These are phyloP conservation scores for Tridacna gigas DNA, from an alignment of 2,888 invertebrate species.

Conservation along the genomic window DNA sequence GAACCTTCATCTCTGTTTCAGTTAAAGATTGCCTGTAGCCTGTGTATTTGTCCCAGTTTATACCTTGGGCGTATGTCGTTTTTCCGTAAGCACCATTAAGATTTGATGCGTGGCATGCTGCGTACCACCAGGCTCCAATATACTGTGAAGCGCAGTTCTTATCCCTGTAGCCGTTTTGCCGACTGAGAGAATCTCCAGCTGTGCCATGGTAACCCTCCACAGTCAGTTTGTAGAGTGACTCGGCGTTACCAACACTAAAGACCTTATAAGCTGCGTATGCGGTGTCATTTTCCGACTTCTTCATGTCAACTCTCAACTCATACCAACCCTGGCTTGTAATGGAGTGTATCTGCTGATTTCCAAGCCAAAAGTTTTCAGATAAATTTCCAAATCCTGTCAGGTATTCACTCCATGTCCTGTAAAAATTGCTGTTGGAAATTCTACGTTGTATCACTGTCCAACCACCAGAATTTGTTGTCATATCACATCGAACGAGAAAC, in stretches of 20 bases:
- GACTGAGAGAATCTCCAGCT: conserved; percentile 19
- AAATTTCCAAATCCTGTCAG: conserved; percentile 42
- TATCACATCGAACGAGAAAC: conserved; percentile 36
- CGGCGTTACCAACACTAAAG: conserved; percentile 24
- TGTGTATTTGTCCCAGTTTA: background rate
- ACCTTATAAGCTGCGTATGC: conserved; percentile 30
- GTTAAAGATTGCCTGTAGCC: background rate
- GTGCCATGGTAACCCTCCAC: conserved; percentile 19
- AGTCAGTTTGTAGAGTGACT: conserved; percentile 23
- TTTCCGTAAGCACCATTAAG: conserved; percentile 6
- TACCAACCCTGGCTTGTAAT: conserved; percentile 13
- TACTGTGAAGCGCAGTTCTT: background rate
- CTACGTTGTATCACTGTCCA: conserved; percentile 54
- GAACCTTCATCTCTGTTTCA: background rate
- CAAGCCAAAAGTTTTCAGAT: conserved; percentile 38
- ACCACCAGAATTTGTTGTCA: conserved; percentile 28
- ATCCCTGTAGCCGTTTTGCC: background rate
- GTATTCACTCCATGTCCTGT: conserved; percentile 38
- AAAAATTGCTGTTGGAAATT: conserved; percentile 31
- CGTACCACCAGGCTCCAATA: conserved; percentile 14
- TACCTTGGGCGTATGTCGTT: background rate
- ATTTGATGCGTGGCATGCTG: background rate
- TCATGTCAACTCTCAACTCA: conserved; percentile 37
- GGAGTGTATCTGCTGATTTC: conserved; percentile 24
- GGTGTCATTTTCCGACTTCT: background rate